Conservation (phyloP, 2,888 invertebrate genomes). For the Anaspis maculata region DNA sequence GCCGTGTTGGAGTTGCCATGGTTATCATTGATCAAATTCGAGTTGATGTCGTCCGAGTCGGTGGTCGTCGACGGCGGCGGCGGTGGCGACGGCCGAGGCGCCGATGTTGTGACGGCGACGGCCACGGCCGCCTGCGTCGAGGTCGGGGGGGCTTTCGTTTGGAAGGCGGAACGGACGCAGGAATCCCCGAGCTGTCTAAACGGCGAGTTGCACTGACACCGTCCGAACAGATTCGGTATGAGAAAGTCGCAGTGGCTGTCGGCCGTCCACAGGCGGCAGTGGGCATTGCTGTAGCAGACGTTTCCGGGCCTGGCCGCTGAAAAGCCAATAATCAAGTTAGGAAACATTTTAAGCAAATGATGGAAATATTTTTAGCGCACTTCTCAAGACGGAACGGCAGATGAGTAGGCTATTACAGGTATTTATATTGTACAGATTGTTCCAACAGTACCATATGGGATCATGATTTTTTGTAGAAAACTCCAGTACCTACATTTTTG, state of each 20-base stretch:
- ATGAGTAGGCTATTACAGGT: too few relatives aligned
- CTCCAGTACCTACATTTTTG: too few relatives aligned
- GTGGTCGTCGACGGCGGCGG: slow-evolving; percentile 7
- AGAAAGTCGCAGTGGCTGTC: slow-evolving; percentile 84
- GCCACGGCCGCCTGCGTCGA: slow-evolving; percentile 24
- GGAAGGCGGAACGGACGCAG: slow-evolving; percentile 48
- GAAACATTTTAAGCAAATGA: too few relatives aligned
- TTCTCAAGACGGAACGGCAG: too few relatives aligned
- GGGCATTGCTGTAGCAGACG: slow-evolving; percentile 83
- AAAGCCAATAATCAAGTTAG: slow-evolving; percentile 2
- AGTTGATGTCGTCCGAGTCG: background rate
- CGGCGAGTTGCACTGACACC: slow-evolving; percentile 71
- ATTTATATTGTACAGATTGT: too few relatives aligned
- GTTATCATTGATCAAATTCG: too few relatives aligned
- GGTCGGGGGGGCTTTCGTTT: slow-evolving; percentile 26
- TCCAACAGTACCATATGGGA: too few relatives aligned
- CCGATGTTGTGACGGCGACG: slow-evolving; percentile 24
- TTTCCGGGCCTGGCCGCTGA: slow-evolving; percentile 78
- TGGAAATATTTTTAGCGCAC: too few relatives aligned
- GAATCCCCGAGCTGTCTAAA: slow-evolving; percentile 57
- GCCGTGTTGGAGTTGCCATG: too few relatives aligned
- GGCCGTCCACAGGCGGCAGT: slow-evolving; percentile 75
- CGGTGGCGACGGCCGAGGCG: slow-evolving; percentile 12
- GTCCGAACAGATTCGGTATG: slow-evolving; percentile 81
- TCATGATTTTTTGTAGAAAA: too few relatives aligned